phyloP scores from a whole-genome alignment of 2,888 invertebrate genomes.

The Perizoma affinitatum region DNA sequence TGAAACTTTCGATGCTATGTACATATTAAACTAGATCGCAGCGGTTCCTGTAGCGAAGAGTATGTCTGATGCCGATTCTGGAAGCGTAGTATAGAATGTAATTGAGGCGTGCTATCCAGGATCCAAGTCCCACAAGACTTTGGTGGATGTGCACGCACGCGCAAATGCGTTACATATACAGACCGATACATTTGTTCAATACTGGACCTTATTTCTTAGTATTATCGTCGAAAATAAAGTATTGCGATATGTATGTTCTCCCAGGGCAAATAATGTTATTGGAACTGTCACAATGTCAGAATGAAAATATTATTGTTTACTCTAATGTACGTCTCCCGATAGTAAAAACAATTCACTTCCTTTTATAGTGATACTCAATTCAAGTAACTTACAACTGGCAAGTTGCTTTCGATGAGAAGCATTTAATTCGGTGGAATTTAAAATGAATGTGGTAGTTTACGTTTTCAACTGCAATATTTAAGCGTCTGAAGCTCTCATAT shows the following conservation, averaged over 20 bases:
- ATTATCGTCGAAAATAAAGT: constrained; percentile 23
- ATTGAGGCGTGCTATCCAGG: constrained; percentile 68
- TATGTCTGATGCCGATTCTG: constrained; percentile 63
- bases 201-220: constrained; percentile 19
- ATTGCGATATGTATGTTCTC: background rate
- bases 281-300: constrained; percentile 29
- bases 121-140: constrained; percentile 59
- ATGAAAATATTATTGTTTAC: constrained; percentile 38
- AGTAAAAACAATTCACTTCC: constrained; percentile 22
- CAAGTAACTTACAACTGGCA: background rate
- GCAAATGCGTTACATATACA: constrained; percentile 43
- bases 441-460: constrained; percentile 20
- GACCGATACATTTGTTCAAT: constrained; percentile 20
- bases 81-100: constrained; percentile 65
- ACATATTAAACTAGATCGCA: constrained; percentile 58
- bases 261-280: constrained; percentile 18
- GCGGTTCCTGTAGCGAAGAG: constrained; percentile 49
- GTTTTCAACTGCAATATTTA: constrained; percentile 27
- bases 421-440: constrained; percentile 10
- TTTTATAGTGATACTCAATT: constrained; percentile 7
- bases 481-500: constrained; percentile 22
- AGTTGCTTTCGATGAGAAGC: background rate
- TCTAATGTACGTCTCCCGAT: constrained; percentile 24
- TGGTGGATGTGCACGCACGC: constrained; percentile 49
- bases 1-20: constrained; percentile 40